These are phyloP conservation scores for Pterostichus madidus DNA, from an alignment of 2,888 invertebrate species.

Conservation along the genomic window DNA sequence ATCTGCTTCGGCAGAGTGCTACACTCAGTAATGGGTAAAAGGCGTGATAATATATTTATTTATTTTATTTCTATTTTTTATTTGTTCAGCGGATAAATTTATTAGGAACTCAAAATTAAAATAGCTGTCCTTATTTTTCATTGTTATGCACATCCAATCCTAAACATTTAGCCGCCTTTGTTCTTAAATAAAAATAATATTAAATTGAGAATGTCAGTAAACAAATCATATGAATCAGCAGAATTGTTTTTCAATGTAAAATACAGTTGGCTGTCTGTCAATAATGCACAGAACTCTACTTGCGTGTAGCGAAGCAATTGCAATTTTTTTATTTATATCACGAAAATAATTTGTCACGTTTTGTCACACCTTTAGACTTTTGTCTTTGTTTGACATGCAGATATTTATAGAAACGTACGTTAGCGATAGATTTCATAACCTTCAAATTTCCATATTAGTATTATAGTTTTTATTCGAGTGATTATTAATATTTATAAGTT, in stretches of 20 bases:
- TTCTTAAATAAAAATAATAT: neutral
- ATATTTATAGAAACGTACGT: neutral
- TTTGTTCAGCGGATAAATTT: too few relatives aligned
- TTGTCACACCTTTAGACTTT: neutral
- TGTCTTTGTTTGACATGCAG: slow-evolving; percentile 9
- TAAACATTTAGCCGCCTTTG: too few relatives aligned
- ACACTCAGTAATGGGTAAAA: too few relatives aligned
- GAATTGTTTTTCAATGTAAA: neutral
- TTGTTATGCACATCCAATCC: too few relatives aligned
- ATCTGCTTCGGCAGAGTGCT: too few relatives aligned
- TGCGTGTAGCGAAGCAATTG: neutral
- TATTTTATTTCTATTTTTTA: too few relatives aligned
- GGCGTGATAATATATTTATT: too few relatives aligned
- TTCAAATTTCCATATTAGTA: slow-evolving; percentile 19
- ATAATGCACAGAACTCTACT: neutral
- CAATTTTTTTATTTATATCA: neutral
- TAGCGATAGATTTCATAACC: neutral
- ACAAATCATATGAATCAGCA: slow-evolving; percentile 1
- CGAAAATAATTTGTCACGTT: neutral
- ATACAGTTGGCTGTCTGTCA: neutral
- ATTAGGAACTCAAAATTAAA: too few relatives aligned
- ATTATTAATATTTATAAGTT: slow-evolving; percentile 31
- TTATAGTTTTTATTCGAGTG: slow-evolving; percentile 6
- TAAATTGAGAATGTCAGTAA: neutral
- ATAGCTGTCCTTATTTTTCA: too few relatives aligned